Evolutionary conservation across 2,797 vertebrate genomes (phyloP).

Genomic region (Gymnoscopelus braueri): DNA sequence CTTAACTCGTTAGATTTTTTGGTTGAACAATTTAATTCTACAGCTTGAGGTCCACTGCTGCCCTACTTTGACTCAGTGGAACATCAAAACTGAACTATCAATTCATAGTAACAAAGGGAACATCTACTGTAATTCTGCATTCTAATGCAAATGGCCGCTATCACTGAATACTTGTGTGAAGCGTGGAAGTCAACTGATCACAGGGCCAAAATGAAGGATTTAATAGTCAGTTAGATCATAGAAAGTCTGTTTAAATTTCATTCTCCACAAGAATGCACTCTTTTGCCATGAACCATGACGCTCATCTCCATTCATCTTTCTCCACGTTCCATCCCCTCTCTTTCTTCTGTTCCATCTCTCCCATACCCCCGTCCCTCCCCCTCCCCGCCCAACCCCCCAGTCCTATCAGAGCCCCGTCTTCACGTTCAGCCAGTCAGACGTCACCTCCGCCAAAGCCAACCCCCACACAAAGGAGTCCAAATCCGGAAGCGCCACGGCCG

Average conservation of each 20-base stretch:
- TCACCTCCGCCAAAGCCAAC: slow-evolving; percentile 75
- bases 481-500: slow-evolving; percentile 73
- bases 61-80: too few species aligned
- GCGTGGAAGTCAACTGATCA: not conserved
- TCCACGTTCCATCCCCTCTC: slow-evolving; percentile 76
- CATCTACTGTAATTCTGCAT: not conserved
- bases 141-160: not conserved
- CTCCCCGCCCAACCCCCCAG: slow-evolving; percentile 50
- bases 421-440: slow-evolving; percentile 87
- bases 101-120: too few species aligned
- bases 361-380: slow-evolving; percentile 65
- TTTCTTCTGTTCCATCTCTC: slow-evolving; percentile 65
- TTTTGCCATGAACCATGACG: slow-evolving; percentile 78
- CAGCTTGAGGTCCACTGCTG: too few species aligned
- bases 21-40: too few species aligned
- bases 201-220: slow-evolving; percentile 8
- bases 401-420: slow-evolving; percentile 87
- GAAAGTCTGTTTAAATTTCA: slow-evolving; percentile 54
- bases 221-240: slow-evolving; percentile 7
- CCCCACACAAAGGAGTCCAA: slow-evolving; percentile 77
- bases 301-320: slow-evolving; percentile 81
- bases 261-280: slow-evolving; percentile 68
- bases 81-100: too few species aligned
- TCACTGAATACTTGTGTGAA: slow-evolving; percentile 33
- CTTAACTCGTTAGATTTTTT: too few species aligned